These are phyloP conservation scores for Caenorhabditis sp. DNA, from an alignment of 2,888 invertebrate genomes.

Conservation along the genomic window DNA sequence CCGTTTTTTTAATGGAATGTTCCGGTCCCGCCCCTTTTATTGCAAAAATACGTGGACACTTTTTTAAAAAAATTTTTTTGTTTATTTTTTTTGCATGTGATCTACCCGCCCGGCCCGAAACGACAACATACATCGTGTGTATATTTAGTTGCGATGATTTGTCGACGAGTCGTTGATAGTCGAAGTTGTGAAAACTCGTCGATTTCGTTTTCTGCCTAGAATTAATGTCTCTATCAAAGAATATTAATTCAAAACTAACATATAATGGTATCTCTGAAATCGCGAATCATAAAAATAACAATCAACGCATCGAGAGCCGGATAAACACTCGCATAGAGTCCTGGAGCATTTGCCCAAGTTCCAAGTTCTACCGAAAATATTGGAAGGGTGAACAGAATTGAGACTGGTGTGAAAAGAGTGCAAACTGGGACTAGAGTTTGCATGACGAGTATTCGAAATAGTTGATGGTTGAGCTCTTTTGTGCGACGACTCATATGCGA, in stretches of 20 bases:
- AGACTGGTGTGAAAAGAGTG: not conserved
- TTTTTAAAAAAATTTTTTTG: no score
- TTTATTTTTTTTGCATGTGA: no score
- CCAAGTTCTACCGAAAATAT: not conserved
- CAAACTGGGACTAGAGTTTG: not conserved
- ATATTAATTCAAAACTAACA: not conserved
- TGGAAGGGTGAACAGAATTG: not conserved
- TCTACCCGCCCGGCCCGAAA: no score
- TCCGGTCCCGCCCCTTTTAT: no score
- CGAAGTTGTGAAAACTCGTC: no score
- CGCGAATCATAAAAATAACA: conserved; percentile 1
- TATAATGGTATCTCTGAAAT: not conserved
- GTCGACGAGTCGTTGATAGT: no score
- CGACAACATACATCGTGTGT: no score
- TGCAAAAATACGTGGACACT: no score
- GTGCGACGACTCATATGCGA: not conserved
- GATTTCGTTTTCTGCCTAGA: no score
- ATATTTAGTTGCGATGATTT: no score
- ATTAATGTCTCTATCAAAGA: no score
- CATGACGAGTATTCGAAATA: not conserved
- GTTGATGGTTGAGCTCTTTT: not conserved
- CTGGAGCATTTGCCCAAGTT: not conserved
- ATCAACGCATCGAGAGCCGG: conserved; percentile 1
- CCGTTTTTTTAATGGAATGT: no score
- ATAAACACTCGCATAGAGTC: not conserved